Evolutionary conservation across 2,888 invertebrate genomes (phyloP).

Genomic region (Drosophila ustulata): DNA sequence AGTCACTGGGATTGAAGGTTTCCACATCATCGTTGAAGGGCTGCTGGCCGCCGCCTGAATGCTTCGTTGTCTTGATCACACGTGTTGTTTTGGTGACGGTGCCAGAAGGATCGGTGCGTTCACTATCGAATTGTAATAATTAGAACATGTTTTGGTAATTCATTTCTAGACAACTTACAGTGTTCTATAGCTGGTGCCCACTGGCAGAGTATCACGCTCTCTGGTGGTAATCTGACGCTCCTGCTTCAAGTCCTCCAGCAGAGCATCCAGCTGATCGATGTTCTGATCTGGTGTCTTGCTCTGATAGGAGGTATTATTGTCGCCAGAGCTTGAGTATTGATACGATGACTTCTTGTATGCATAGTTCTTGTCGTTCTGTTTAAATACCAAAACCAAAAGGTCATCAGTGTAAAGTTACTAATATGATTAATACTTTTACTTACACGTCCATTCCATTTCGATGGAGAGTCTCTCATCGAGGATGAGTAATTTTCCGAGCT

Average conservation of each 20-base stretch:
- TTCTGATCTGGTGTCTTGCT: conserved; percentile 86
- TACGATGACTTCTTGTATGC: conserved; percentile 84
- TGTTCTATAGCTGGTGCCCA: conserved; percentile 77
- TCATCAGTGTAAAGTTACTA: not conserved
- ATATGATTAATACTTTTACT: conserved; percentile 6
- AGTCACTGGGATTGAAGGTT: conserved; percentile 73
- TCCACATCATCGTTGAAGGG: conserved; percentile 76
- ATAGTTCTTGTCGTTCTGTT: conserved; percentile 82
- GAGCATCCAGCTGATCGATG: conserved; percentile 90
- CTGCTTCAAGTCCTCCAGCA: conserved; percentile 90
- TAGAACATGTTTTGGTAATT: not conserved
- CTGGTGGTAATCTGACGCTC: conserved; percentile 82
- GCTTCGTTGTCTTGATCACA: conserved; percentile 80
- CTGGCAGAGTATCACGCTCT: conserved; percentile 66
- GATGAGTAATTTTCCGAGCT: conserved; percentile 83
- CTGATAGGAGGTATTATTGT: conserved; percentile 72
- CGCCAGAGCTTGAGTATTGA: conserved; percentile 82
- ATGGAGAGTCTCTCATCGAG: conserved; percentile 75
- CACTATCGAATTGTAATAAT: conserved; percentile 49
- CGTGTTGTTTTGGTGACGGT: conserved; percentile 82
- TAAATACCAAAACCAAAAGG: not conserved
- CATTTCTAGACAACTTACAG: conserved; percentile 68
- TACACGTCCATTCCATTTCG: conserved; percentile 81
- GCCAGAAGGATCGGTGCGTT: conserved; percentile 79
- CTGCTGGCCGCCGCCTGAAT: conserved; percentile 63